phyloP scores from a whole-genome alignment of 2,888 invertebrate species.

The Rhaphigaster nebulosa region DNA sequence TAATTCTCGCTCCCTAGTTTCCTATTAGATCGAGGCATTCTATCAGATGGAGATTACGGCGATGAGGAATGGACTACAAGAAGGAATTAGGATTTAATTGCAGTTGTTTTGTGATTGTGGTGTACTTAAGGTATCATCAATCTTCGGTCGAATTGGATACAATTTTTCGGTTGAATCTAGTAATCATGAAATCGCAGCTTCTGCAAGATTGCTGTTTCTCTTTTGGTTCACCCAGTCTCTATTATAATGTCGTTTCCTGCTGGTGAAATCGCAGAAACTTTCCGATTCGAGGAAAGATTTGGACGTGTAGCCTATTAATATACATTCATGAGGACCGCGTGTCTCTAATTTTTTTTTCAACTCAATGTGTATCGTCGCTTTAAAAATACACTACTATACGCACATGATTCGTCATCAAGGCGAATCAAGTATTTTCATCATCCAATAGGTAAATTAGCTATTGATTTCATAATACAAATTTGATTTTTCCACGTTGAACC shows the following conservation, averaged over 20 bases:
- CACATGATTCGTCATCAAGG: no score
- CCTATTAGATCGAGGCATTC: not conserved
- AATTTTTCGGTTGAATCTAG: not conserved
- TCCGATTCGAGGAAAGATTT: not conserved
- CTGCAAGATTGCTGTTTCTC: not conserved
- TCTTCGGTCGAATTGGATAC: not conserved
- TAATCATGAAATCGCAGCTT: not conserved
- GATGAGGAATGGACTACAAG: not conserved
- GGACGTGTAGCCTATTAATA: no score
- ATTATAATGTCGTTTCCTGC: not conserved
- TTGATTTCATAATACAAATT: no score
- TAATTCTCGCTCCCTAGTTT: not conserved
- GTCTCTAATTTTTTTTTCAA: not conserved
- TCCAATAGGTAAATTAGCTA: no score
- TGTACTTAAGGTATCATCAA: not conserved
- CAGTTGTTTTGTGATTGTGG: not conserved
- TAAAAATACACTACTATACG: no score
- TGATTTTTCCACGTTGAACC: no score
- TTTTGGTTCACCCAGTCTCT: not conserved
- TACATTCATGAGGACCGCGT: not conserved
- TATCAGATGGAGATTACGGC: not conserved
- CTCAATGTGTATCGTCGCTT: not conserved
- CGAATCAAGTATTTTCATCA: no score
- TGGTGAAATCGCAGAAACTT: not conserved
- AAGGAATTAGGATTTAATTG: not conserved